Percentiles rank a stretch among this genome's conserved stretches.
Evolutionary conservation across 2,888 invertebrate species (phyloP).

Genomic region (Andricus curvator): DNA sequence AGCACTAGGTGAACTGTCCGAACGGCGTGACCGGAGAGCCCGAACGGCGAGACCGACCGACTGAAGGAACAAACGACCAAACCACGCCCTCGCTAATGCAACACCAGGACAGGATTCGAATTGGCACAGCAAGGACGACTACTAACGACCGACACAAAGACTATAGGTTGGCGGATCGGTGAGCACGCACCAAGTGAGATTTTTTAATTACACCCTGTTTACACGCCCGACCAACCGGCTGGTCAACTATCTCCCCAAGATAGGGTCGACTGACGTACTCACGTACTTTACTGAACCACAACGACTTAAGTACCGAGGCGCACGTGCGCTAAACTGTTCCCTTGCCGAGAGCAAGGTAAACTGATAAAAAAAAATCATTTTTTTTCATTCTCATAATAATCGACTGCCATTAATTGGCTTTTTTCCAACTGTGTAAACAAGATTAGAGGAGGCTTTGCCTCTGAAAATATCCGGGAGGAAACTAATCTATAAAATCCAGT

Average conservation of each 20-base stretch:
- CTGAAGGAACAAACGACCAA: slow-evolving; percentile 54
- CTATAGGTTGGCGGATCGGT: slow-evolving; percentile 48
- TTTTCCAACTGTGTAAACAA: slow-evolving; percentile 20
- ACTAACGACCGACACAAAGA: slow-evolving; percentile 68
- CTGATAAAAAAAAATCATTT: not conserved
- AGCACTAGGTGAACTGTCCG: slow-evolving; percentile 15
- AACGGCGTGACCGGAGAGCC: too few relatives aligned
- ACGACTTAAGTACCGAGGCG: slow-evolving; percentile 40
- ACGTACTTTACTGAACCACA: slow-evolving; percentile 49
- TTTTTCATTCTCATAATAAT: slow-evolving; percentile 12
- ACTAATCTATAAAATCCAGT: not conserved
- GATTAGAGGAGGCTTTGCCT: not conserved
- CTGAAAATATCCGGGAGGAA: not conserved
- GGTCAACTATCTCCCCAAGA: slow-evolving; percentile 53
- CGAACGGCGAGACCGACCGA: slow-evolving; percentile 8
- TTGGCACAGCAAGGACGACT: slow-evolving; percentile 75
- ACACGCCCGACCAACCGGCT: slow-evolving; percentile 56
- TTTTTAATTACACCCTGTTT: slow-evolving; percentile 69
- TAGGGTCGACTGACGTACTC: slow-evolving; percentile 51
- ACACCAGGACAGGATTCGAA: slow-evolving; percentile 71
- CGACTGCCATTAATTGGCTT: not conserved
- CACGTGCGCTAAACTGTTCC: slow-evolving; percentile 38
- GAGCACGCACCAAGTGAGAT: slow-evolving; percentile 56
- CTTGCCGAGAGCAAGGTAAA: slow-evolving; percentile 20
- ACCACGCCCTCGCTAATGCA: slow-evolving; percentile 76